Base-by-base conservation (phyloP, 2,797 vertebrate genomes). In the Tenualosa ilisha region DNA sequence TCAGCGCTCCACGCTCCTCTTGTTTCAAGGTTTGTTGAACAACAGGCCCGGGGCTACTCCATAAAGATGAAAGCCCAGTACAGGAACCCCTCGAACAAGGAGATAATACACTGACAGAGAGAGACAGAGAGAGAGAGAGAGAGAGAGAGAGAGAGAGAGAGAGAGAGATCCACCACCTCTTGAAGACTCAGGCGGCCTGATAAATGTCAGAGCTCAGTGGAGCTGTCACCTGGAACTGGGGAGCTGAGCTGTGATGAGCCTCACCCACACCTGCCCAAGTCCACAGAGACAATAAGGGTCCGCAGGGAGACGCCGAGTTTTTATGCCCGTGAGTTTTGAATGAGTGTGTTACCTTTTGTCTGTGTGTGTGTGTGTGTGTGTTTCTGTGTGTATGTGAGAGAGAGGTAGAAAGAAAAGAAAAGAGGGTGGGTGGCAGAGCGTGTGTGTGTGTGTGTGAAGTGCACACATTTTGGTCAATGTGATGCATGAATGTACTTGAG, bases 11-110 rank as follows among this genome's bases (percentile, higher is more conserved):
- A 15, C 37, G 40, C 72, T 46, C 37, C 72, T 79, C 72, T 79
- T 79, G 72, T 79, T 46, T 79, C 37, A 46, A 46, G 72, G 72
- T 46, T 79, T 79, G 72, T 79, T 79, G 72, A 79, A 22, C 72
- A 79, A 22, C 72, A 79, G 72, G 37, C 72, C 72, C 40, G 40
- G 72, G 72, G 72, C 72, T 46, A 22, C 72, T 79, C 40, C 72
- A 79, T 22, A 79, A 43, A 79, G 72, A 79, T 79, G 72, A 79
- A 79, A 79, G 37, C 72, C 72, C 40, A 79, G 72, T 11, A 46
- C 22, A 79, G 5, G 26, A 43, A 37, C 54, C 20, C 54, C 54
- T 17, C 0, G 15, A 40, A 6, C 68, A 75, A 15, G 37, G 37
- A 46, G 72, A 79, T 79, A 46, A 46, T 20, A 79, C 72, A 46